Percentiles rank a stretch among this genome's conserved stretches.
Conservation (phyloP, 2,888 invertebrate genomes). For the Acleris emargana region DNA sequence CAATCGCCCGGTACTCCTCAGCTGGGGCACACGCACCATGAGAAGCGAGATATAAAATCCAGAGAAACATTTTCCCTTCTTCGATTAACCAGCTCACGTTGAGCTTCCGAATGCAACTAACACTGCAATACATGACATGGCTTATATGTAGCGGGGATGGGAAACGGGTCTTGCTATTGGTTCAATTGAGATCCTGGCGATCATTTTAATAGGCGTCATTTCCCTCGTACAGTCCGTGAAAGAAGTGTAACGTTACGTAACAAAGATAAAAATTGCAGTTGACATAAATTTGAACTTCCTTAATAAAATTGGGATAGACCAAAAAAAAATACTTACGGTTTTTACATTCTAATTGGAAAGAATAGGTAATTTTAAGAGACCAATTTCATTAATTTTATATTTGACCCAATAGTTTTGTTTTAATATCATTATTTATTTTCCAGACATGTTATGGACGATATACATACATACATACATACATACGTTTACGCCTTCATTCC, state of each 20-base stretch:
- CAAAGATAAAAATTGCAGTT: background rate
- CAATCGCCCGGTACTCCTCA: conserved; percentile 59
- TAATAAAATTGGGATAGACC: no score
- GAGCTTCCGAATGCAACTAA: conserved; percentile 49
- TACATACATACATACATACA: no score
- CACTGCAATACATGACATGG: conserved; percentile 54
- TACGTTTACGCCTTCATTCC: no score
- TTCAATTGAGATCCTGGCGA: conserved; percentile 72
- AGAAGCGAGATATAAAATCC: conserved; percentile 51
- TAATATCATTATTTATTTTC: no score
- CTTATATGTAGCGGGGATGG: conserved; percentile 64
- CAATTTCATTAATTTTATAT: no score
- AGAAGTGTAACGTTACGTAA: conserved; percentile 40
- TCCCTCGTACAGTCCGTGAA: conserved; percentile 59
- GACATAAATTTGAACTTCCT: no score
- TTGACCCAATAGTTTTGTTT: no score
- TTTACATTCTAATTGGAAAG: no score
- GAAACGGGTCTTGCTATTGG: conserved; percentile 65
- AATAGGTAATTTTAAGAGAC: no score
- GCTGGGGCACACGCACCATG: conserved; percentile 50
- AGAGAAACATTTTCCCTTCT: conserved; percentile 51
- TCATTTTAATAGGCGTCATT: conserved; percentile 65
- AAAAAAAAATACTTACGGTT: no score
- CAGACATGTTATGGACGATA: no score
- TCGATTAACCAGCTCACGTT: conserved; percentile 24